These are phyloP conservation scores for Brachyrhaphis roseni DNA, from an alignment of 2,797 vertebrate genomes.

Conservation along the genomic window DNA sequence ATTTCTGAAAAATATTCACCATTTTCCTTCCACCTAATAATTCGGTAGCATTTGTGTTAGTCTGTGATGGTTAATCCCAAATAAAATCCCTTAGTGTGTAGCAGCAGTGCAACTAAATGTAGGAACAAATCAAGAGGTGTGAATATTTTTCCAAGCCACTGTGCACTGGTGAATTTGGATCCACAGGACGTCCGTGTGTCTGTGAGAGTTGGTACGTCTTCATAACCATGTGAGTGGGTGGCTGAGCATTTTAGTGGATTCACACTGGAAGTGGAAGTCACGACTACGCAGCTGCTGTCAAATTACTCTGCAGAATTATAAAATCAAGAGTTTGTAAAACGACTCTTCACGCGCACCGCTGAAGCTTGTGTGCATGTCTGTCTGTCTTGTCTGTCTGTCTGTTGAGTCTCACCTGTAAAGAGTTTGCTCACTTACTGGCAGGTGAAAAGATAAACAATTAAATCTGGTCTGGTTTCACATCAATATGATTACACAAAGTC, in stretches of 20 bases:
- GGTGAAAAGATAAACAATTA: conserved; percentile 15
- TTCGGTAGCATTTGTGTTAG: neutral
- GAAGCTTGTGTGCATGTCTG: conserved; percentile 8
- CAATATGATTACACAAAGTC: neutral
- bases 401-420: conserved; percentile 38
- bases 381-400: conserved; percentile 9
- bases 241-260: conserved; percentile 36
- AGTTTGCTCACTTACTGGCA: conserved; percentile 23
- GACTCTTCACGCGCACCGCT: conserved; percentile 34
- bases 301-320: conserved; percentile 58
- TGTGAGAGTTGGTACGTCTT: neutral
- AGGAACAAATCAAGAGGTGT: neutral
- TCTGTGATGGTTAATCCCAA: neutral
- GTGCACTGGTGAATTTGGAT: conserved; percentile 14
- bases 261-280: conserved; percentile 52
- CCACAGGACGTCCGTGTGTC: neutral
- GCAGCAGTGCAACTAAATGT: neutral
- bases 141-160: neutral
- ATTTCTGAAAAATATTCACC: neutral
- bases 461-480: conserved; percentile 26
- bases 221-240: conserved; percentile 19
- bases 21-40: neutral
- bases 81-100: neutral
- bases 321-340: conserved; percentile 60
- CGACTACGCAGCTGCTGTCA: conserved; percentile 68